phyloP scores from a whole-genome alignment of 1,140 invertebrate species.

The Lordiphosa collinella region DNA sequence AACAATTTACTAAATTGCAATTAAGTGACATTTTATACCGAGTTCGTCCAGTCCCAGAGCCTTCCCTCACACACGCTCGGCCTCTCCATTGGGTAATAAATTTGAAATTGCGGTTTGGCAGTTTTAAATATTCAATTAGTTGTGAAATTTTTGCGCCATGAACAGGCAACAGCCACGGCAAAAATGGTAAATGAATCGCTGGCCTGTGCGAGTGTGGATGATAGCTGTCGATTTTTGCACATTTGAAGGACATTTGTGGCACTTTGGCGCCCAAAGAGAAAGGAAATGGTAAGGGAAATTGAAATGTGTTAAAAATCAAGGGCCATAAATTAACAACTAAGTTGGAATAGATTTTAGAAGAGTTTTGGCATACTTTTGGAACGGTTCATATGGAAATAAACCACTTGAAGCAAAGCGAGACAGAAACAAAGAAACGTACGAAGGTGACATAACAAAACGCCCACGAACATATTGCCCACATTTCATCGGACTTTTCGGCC shows the following conservation, averaged over 20 bases:
- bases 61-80: too few relatives aligned
- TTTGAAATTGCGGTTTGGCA: conserved; percentile 79
- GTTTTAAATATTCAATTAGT: conserved; percentile 79
- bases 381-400: too few relatives aligned
- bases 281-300: conserved; percentile 2
- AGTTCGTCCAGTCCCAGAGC: conserved; percentile 5
- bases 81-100: conserved; percentile 64
- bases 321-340: conserved; percentile 19
- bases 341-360: too few relatives aligned
- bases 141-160: conserved; percentile 65
- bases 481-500: too few relatives aligned
- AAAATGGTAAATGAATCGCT: conserved; percentile 38
- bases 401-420: too few relatives aligned
- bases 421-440: too few relatives aligned
- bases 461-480: too few relatives aligned
- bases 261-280: conserved; percentile 4
- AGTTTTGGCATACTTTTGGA: too few relatives aligned
- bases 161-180: conserved; percentile 24
- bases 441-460: too few relatives aligned
- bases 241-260: conserved; percentile 39
- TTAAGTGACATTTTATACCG: conserved; percentile 79
- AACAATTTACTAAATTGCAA: conserved; percentile 79
- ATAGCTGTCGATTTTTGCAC: conserved; percentile 50
- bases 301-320: conserved; percentile 4
- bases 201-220: conserved; percentile 11